Evolutionary conservation across 1,140 invertebrate genomes (phyloP).

Genomic region (Caenorhabditis remanei): DNA sequence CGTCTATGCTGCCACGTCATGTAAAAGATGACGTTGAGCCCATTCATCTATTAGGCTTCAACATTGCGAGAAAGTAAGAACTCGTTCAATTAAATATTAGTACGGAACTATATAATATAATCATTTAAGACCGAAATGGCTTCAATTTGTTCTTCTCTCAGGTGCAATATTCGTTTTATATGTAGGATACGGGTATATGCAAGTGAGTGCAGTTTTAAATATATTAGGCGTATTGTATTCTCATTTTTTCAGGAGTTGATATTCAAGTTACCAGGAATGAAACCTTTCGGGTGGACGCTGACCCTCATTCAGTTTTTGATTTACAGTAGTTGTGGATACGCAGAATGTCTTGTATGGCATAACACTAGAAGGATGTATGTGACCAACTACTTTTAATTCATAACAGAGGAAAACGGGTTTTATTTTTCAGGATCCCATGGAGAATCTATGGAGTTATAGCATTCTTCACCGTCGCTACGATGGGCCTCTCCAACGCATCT

Average conservation of each 20-base stretch:
- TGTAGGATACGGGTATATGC: constrained; percentile 90
- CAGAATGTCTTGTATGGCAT: constrained; percentile 83
- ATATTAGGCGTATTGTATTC: too few species aligned
- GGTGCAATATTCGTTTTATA: constrained; percentile 88
- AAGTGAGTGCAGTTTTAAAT: constrained; percentile 79
- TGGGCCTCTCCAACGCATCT: constrained; percentile 94
- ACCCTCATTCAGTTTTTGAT: constrained; percentile 91
- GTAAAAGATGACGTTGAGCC: constrained; percentile 37
- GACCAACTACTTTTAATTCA: neutral
- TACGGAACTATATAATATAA: neutral
- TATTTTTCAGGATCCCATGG: constrained; percentile 86
- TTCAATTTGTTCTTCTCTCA: constrained; percentile 86
- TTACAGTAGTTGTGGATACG: constrained; percentile 86
- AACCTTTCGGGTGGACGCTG: constrained; percentile 91
- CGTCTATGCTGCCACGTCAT: constrained; percentile 37
- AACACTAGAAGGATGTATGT: constrained; percentile 83
- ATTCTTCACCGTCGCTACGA: constrained; percentile 90
- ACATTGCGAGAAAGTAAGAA: constrained; percentile 68
- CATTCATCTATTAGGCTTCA: constrained; percentile 67
- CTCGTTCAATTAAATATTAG: neutral
- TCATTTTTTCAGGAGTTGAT: constrained; percentile 85
- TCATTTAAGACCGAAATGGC: constrained; percentile 64
- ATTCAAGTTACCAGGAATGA: constrained; percentile 89
- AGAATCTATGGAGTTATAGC: constrained; percentile 87
- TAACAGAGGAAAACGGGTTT: neutral